A percentile compares a stretch with the other conserved stretches of the same genome.
Evolutionary conservation across 64 coral and sea anemone genomes (phyloP).

Genomic region (Acropora tenuis): DNA sequence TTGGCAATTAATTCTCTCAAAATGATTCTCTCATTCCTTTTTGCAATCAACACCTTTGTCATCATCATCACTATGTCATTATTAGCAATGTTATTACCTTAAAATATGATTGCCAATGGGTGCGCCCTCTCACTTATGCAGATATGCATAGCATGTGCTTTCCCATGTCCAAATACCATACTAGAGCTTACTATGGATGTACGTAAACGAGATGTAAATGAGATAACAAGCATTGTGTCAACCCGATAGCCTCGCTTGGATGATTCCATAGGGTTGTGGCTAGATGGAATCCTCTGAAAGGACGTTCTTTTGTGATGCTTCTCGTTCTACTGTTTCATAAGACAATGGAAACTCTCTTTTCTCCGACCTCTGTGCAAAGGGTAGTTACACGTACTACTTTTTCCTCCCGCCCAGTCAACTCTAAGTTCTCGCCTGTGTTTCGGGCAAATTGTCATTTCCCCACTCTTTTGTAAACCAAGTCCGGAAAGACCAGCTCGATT

Average conservation of each 20-base stretch:
- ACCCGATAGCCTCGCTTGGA: constrained; percentile 10
- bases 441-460: constrained; percentile 39
- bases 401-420: neutral
- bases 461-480: constrained; percentile 1
- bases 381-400: constrained; percentile 54
- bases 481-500: constrained; percentile 9
- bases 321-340: neutral
- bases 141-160: neutral
- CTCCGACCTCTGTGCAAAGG: constrained; percentile 31
- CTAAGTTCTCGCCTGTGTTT: too few relatives aligned
- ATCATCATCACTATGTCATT: neutral
- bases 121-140: neutral
- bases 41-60: neutral
- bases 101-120: neutral
- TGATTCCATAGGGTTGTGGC: constrained; percentile 3
- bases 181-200: neutral
- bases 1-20: too few relatives aligned
- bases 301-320: neutral
- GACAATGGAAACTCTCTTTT: constrained; percentile 2
- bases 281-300: neutral
- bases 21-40: neutral
- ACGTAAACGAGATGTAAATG: neutral
- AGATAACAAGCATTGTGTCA: constrained; percentile 24
- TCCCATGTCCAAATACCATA: neutral
- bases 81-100: neutral